phyloP scores from a whole-genome alignment of 1,140 invertebrate species.

The Hyposmocoma kahamanoa region DNA sequence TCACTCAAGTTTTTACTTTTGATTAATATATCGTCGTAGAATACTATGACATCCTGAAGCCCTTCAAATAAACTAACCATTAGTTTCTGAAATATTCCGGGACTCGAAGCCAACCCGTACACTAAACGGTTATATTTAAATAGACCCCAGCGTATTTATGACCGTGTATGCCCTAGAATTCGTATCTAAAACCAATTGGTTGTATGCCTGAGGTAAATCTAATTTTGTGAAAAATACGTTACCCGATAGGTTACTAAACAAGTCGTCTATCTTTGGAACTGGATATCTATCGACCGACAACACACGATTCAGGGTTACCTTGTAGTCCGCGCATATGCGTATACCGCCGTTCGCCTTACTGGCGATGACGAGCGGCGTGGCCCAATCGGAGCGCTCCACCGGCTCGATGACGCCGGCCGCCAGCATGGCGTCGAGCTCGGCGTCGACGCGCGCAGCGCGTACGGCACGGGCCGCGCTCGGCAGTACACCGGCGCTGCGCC shows the following conservation, averaged over 20 bases:
- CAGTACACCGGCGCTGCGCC: background rate
- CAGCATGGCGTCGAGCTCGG: constrained; percentile 1
- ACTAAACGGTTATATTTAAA: constrained; percentile 8
- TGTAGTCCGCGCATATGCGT: constrained; percentile 6
- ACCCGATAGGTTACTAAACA: constrained; percentile 1
- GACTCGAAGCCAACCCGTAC: constrained; percentile 6
- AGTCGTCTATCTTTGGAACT: constrained; percentile 5
- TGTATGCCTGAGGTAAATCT: constrained; percentile 3
- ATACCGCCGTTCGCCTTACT: constrained; percentile 2
- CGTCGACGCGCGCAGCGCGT: constrained; percentile 6
- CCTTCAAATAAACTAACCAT: constrained; percentile 3
- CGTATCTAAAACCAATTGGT: constrained; percentile 6
- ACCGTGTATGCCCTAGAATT: constrained; percentile 1
- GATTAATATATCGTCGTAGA: constrained; percentile 9
- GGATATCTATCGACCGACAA: constrained; percentile 6
- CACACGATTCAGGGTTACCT: constrained; percentile 7
- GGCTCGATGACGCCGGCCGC: constrained; percentile 4
- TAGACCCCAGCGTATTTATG: constrained; percentile 8
- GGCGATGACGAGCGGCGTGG: constrained; percentile 3
- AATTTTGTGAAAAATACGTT: constrained; percentile 6
- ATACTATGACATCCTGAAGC: background rate
- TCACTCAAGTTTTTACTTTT: background rate
- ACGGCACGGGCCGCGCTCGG: constrained; percentile 1
- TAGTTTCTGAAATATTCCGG: constrained; percentile 5
- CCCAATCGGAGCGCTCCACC: constrained; percentile 1